These are phyloP conservation scores for Aramus guarauna DNA, from an alignment of 2,113 vertebrate species.

Conservation along the genomic window DNA sequence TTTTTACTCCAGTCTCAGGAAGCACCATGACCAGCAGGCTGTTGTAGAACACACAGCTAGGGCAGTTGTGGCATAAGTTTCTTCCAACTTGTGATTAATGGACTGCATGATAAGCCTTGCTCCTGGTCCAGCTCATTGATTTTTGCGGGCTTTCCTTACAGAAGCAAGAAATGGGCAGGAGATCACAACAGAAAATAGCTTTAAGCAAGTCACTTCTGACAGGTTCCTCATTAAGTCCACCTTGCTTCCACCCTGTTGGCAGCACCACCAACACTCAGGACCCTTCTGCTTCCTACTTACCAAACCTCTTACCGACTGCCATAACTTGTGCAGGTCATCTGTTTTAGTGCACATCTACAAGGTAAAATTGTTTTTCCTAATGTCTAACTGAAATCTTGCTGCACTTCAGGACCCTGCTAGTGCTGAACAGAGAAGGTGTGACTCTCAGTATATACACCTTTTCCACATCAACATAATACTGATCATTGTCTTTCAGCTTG, in stretches of 20 bases:
- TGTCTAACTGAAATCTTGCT: background rate
- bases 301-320: background rate
- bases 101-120: background rate
- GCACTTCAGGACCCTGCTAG: background rate
- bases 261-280: rapidly evolving
- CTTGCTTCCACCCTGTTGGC: background rate
- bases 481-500: background rate
- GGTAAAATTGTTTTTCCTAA: background rate
- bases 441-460: background rate
- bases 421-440: background rate
- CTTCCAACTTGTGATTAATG: background rate
- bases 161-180: background rate
- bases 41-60: background rate
- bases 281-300: background rate
- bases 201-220: background rate
- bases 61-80: background rate
- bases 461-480: background rate
- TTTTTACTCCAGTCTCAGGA: background rate
- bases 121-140: background rate
- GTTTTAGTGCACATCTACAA: background rate
- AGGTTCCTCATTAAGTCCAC: background rate
- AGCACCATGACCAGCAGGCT: background rate
- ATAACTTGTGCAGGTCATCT: background rate
- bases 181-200: background rate
- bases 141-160: background rate